phyloP scores from a whole-genome alignment of 1,140 invertebrate genomes.

The Proctacanthus coquilletti region DNA sequence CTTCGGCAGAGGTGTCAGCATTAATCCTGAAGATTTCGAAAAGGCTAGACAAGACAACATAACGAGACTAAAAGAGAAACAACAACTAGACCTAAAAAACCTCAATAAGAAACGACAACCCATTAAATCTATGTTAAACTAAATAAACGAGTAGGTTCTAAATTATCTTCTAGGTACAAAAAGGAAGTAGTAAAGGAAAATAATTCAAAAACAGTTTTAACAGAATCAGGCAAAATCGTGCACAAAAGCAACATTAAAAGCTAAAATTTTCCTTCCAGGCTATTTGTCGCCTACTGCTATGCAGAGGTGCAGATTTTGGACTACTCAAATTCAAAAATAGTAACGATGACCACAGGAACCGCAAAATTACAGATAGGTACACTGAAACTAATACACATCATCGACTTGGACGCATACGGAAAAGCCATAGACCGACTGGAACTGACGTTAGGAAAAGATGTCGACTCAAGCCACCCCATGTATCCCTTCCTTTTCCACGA shows the following conservation, averaged over 20 bases:
- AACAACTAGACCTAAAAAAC: too few species aligned
- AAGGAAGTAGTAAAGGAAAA: constrained; percentile 4
- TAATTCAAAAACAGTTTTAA: neutral
- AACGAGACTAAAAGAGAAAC: too few species aligned
- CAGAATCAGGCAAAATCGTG: constrained; percentile 3
- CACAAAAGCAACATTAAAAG: constrained; percentile 7
- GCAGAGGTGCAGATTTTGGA: neutral
- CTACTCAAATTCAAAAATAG: neutral
- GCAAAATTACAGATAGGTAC: neutral
- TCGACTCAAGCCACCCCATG: too few species aligned
- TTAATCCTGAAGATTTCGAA: neutral
- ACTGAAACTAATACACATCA: neutral
- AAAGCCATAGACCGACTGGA: too few species aligned
- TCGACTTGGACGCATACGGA: neutral
- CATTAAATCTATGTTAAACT: constrained; percentile 5
- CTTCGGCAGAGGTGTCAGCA: neutral
- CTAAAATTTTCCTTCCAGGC: too few species aligned
- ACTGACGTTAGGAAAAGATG: too few species aligned
- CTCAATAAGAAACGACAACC: too few species aligned
- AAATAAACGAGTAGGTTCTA: constrained; percentile 7
- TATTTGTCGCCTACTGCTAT: too few species aligned
- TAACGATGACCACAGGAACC: neutral
- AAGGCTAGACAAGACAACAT: too few species aligned
- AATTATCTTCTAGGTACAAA: constrained; percentile 5
- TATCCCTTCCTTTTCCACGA: too few species aligned